Conservation (phyloP, 2,888 invertebrate genomes). For the Pristionchus entomophagus region DNA sequence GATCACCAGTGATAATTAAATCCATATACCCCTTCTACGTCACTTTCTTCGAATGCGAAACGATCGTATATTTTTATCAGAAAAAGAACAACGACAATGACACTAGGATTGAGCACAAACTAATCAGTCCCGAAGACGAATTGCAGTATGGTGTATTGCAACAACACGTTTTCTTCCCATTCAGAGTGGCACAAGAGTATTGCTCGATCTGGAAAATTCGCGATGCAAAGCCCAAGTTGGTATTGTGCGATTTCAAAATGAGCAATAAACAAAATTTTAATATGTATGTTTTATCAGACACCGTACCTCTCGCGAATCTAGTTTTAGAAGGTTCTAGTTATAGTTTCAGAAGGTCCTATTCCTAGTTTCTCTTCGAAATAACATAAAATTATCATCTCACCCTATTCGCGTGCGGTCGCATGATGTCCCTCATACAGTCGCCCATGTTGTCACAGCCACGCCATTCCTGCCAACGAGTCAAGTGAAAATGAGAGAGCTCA, state of each 20-base stretch:
- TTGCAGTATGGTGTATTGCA: slow-evolving; percentile 29
- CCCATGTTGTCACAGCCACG: background rate
- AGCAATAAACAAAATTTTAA: background rate
- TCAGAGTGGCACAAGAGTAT: slow-evolving; percentile 7
- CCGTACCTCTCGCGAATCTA: no score
- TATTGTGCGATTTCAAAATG: background rate
- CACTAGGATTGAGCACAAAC: background rate
- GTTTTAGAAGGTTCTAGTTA: no score
- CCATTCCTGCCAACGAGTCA: background rate
- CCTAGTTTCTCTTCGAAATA: no score
- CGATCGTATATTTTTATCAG: no score
- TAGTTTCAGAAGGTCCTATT: no score
- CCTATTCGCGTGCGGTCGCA: background rate
- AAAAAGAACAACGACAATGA: background rate
- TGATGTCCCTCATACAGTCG: slow-evolving; percentile 8
- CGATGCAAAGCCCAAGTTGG: background rate
- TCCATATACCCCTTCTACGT: no score
- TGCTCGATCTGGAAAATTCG: slow-evolving; percentile 8
- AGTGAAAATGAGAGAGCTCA: no score
- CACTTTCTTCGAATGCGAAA: no score
- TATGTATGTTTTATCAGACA: no score
- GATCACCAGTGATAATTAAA: no score
- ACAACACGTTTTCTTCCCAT: slow-evolving; percentile 8
- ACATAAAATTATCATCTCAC: background rate
- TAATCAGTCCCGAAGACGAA: background rate